These are phyloP conservation scores for Hirtodrosophila alboralis DNA, from an alignment of 2,888 invertebrate species.

Conservation along the genomic window DNA sequence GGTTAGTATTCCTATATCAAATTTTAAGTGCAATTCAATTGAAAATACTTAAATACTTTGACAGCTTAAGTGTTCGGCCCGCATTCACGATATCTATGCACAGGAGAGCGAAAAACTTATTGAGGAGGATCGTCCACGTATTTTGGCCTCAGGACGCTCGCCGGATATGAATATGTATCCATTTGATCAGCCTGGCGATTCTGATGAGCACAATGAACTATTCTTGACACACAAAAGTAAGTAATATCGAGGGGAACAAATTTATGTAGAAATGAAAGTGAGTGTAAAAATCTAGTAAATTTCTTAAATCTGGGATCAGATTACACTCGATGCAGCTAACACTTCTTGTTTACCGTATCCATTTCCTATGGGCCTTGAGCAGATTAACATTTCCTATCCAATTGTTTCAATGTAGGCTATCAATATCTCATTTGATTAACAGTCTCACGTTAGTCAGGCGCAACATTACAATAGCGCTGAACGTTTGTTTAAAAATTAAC, in stretches of 20 bases:
- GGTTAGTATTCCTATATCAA: conserved; percentile 48
- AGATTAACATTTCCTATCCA: too few species aligned
- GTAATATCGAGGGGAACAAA: too few species aligned
- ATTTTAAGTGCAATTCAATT: not conserved
- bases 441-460: conserved; percentile 57
- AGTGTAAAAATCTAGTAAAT: too few species aligned
- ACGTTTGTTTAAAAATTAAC: conserved; percentile 69
- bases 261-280: not conserved
- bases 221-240: conserved; percentile 82
- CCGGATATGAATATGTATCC: conserved; percentile 83
- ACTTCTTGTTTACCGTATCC: too few species aligned
- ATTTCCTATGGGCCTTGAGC: too few species aligned
- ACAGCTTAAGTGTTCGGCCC: conserved; percentile 83
- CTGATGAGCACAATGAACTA: conserved; percentile 82
- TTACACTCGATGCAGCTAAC: too few species aligned
- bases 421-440: conserved; percentile 76
- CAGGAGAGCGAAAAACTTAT: conserved; percentile 83
- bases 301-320: too few species aligned
- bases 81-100: conserved; percentile 83
- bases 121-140: conserved; percentile 84
- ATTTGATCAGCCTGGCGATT: conserved; percentile 81
- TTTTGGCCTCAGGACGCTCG: conserved; percentile 83
- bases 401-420: conserved; percentile 41
- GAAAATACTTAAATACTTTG: too few species aligned
- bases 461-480: conserved; percentile 42